Base-by-base conservation (phyloP, 1,140 invertebrate species). In the Phenacoccus solenopsis region DNA sequence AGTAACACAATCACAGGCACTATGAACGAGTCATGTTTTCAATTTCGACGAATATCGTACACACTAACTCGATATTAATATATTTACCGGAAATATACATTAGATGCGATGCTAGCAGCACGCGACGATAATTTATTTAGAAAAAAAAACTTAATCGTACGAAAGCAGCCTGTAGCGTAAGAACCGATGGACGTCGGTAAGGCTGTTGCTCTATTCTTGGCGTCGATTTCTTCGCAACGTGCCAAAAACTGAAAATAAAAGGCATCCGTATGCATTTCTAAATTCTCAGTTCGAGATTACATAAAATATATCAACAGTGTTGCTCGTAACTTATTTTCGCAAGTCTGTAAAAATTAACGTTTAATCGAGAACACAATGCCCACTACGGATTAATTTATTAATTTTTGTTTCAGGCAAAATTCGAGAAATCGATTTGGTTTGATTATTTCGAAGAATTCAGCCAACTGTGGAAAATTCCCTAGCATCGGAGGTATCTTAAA, bases 131-230 rank as follows among this genome's bases (percentile, higher is more conserved):
- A 64, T 64, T 64, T 64, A 64, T 24, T 59, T 9, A 64, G 16
- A 4, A 64, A 24, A 25, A 22, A 64, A 64, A 25, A 64, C 22
- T 9, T 16, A 20, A 59, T 10, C 38, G 25, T 5, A 24, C 20
- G 25, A 27, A 64, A 64, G 10, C 4, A 64, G 9, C 16, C 2
- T 16, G 38, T 3, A 49, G 38, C 13, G 38, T 3, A n/a, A 49
- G 16, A 49, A 24, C 9, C 25, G 59, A 10, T 27, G 59, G 59
- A 27, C 12, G 9, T 64, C 25, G 59, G 59, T 64, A 16, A 64
- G 59, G 59, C 59, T 64, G 59, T 64, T 64, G 21, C 59, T 64
- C 59, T 64, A 64, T 64, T 64, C 59, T 64, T 64, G 59, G 59
- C 59, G 20, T 64, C 20, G 59, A 64, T 64, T 9, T 27, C 12